phyloP scores from a whole-genome alignment of 2,113 vertebrate genomes.

The Triplophysa dalaica region DNA sequence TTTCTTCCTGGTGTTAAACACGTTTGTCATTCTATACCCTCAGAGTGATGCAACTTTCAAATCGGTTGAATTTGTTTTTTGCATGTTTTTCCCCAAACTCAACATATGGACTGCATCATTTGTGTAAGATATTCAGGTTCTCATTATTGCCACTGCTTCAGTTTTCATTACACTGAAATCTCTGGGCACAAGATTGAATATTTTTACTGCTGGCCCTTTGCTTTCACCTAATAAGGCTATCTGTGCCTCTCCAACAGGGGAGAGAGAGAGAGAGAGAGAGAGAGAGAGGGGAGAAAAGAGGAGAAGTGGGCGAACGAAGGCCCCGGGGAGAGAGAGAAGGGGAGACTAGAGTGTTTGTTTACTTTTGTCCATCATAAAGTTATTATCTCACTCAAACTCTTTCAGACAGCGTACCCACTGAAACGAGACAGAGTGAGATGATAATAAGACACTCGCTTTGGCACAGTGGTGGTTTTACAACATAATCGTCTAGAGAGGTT shows the following conservation, averaged over 20 bases:
- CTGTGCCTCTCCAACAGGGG: slow-evolving; percentile 9
- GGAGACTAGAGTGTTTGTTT: slow-evolving; percentile 33
- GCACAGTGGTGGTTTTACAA: neutral
- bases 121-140: slow-evolving; percentile 12
- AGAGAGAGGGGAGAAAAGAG: neutral
- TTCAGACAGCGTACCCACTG: neutral
- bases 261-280: slow-evolving; percentile 4
- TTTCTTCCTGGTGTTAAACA: neutral
- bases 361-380: slow-evolving; percentile 18
- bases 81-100: slow-evolving; percentile 1
- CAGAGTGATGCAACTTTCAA: slow-evolving; percentile 30
- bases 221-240: slow-evolving; percentile 52
- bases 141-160: slow-evolving; percentile 16
- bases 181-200: slow-evolving; percentile 18
- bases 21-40: neutral
- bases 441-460: neutral
- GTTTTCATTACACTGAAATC: neutral
- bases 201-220: slow-evolving; percentile 42
- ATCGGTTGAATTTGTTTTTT: neutral
- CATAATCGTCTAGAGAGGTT: neutral
- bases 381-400: slow-evolving; percentile 21
- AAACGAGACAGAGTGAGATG: neutral
- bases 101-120: slow-evolving; percentile 6
- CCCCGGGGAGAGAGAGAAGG: neutral
- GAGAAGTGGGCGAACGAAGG: slow-evolving; percentile 15